Evolutionary conservation across 2,888 invertebrate species (phyloP), one percentile per base, ranked within the genome.

Genomic region (Thelaira solivaga): DNA sequence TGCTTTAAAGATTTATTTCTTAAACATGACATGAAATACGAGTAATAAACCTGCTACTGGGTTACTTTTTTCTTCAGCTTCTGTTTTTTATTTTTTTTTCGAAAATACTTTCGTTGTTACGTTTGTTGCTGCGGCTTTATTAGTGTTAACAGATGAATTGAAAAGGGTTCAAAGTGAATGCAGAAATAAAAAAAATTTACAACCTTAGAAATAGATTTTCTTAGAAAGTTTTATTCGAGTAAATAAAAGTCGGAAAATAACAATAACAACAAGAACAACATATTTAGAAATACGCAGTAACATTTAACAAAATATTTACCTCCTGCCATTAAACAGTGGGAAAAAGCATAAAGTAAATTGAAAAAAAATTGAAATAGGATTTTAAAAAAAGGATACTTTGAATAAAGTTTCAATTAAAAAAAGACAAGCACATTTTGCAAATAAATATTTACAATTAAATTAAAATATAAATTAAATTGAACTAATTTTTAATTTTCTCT

Each of bases 101-200:
- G n/a, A n/a, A n/a, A n/a, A n/a, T n/a, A n/a, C 8, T 55, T 20
- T 59, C 47, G 13, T 61, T 43, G 16, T 61, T 61, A 36, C 13
- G 22, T 20, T 34, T 59, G 39, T 62, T 34, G 24, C 43, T 11
- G 24, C 20, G 51, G 61, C 61, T 72, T n/a, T n/a, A n/a, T n/a
- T 53, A 39, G 67, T 76, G 76, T 72, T 72, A 72, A 76, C 72
- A 76, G 72, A 34, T 51, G n/a, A 67, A 47, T 61, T 76, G 76
- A 76, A 76, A 72, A 72, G 76, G 76, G 76, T 72, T 62, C 55
- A 59, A 67, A 41, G 65, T 72, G 34, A 67, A 55, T 62, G 65
- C 20, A 67, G 31, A 55, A 76, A 41, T n/a, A n/a, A n/a, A 49
- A 6, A 41, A 61, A 75, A 49, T 57, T 64, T 57, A 69, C 62